A percentile compares a stretch with the other conserved stretches of the same genome.
phyloP scores from a whole-genome alignment of 2,797 vertebrate species.

The Scolopax rusticola region DNA sequence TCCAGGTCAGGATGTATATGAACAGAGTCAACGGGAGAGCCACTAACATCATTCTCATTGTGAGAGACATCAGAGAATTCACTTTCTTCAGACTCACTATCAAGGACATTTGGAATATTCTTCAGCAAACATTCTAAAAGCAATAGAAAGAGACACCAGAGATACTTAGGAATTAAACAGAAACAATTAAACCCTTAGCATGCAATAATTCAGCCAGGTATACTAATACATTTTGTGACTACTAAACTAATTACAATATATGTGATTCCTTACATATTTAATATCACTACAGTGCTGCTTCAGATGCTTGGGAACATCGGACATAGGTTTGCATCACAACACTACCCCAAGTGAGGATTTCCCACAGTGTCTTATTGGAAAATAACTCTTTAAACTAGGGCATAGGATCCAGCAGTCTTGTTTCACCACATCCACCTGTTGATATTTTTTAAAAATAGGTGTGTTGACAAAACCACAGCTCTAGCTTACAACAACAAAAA shows the following conservation, averaged over 20 bases:
- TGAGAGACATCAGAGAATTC: background rate
- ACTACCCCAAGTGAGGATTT: background rate
- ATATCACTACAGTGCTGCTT: background rate
- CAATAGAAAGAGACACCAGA: background rate
- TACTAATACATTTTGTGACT: background rate
- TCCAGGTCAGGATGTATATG: background rate
- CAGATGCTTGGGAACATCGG: background rate
- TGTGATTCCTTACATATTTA: background rate
- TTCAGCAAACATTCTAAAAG: conserved; percentile 9
- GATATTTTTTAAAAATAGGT: background rate
- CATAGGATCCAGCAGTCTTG: background rate
- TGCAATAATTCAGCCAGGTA: background rate
- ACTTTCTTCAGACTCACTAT: background rate
- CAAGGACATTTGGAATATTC: background rate
- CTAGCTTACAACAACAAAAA: background rate
- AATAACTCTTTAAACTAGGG: background rate
- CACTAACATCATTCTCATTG: background rate
- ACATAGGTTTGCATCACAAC: background rate
- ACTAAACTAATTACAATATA: background rate
- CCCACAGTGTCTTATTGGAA: background rate
- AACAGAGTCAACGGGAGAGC: background rate
- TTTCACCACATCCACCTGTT: background rate
- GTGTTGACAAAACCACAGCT: background rate
- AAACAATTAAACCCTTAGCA: background rate
- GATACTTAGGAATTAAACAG: background rate